A percentile compares a stretch with the other conserved stretches of the same genome.
Evolutionary conservation across 2,797 vertebrate species (phyloP).

Genomic region (Artibeus jamaicensis): DNA sequence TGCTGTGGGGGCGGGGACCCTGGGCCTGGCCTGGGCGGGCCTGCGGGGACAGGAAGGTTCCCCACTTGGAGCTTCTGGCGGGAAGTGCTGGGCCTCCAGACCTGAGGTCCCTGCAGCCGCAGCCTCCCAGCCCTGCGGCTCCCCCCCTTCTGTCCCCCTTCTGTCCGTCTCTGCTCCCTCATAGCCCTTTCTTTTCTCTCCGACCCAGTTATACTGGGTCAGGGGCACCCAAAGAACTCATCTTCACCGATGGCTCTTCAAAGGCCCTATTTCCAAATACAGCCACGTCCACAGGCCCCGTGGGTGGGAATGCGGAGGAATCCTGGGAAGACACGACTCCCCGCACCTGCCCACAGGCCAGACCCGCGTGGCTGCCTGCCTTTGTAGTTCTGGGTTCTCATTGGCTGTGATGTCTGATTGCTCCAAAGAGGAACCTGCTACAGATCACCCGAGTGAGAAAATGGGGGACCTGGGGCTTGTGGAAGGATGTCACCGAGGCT

Average conservation of each 20-base stretch:
- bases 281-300: no score
- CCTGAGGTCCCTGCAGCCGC: no score
- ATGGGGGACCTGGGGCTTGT: not conserved
- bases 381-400: not conserved
- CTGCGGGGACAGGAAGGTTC: fast-evolving
- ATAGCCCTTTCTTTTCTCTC: not conserved
- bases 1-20: not conserved
- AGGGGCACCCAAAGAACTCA: not conserved
- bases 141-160: fast-evolving
- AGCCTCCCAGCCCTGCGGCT: not conserved
- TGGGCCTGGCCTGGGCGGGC: not conserved
- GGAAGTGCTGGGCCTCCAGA: not conserved
- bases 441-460: no score
- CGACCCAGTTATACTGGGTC: not conserved
- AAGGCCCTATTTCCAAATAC: not conserved
- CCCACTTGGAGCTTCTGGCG: not conserved
- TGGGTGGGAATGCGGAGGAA: not conserved
- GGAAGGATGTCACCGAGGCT: not conserved
- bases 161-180: no score
- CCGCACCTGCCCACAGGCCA: no score
- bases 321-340: no score
- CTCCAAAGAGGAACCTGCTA: not conserved
- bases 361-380: not conserved
- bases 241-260: no score
- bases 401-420: not conserved